Conservation (phyloP, 35 echinoderm and acorn worm genomes). For the Apostichopus californicus region DNA sequence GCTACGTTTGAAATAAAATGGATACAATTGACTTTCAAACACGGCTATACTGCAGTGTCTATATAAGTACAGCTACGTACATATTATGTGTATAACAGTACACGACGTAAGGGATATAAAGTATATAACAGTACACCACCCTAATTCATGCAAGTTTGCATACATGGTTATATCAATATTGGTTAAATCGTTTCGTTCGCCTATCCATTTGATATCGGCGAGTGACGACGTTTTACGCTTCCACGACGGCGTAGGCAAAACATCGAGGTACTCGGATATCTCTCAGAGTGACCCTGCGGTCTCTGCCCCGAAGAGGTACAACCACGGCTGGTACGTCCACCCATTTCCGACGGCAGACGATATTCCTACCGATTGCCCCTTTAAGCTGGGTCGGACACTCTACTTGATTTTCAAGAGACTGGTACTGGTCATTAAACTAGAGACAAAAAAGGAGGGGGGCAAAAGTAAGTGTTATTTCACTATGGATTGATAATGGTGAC, state of each 20-base stretch:
- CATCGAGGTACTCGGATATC: conserved; percentile 45
- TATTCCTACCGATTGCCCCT: conserved; percentile 6
- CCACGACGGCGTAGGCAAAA: conserved; percentile 11
- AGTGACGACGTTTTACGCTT: neutral
- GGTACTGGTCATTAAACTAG: neutral
- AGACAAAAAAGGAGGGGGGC: neutral
- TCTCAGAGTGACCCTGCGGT: conserved; percentile 5
- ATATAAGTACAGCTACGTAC: too few relatives aligned
- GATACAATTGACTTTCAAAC: too few relatives aligned
- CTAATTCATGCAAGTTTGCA: too few relatives aligned
- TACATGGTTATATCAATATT: too few relatives aligned
- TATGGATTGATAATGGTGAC: too few relatives aligned
- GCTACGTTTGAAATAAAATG: too few relatives aligned
- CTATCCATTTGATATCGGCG: neutral
- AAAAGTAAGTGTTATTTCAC: too few relatives aligned
- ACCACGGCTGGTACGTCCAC: conserved; percentile 44
- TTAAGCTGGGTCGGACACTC: neutral
- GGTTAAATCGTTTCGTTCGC: too few relatives aligned
- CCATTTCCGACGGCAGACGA: conserved; percentile 38
- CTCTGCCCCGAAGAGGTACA: neutral
- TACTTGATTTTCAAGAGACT: conserved; percentile 19
- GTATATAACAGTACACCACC: too few relatives aligned
- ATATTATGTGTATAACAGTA: too few relatives aligned
- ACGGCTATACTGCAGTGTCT: too few relatives aligned
- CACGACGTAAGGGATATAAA: too few relatives aligned